These are phyloP conservation scores for Turnix velox DNA, from an alignment of 2,113 vertebrate genomes.

Conservation along the genomic window DNA sequence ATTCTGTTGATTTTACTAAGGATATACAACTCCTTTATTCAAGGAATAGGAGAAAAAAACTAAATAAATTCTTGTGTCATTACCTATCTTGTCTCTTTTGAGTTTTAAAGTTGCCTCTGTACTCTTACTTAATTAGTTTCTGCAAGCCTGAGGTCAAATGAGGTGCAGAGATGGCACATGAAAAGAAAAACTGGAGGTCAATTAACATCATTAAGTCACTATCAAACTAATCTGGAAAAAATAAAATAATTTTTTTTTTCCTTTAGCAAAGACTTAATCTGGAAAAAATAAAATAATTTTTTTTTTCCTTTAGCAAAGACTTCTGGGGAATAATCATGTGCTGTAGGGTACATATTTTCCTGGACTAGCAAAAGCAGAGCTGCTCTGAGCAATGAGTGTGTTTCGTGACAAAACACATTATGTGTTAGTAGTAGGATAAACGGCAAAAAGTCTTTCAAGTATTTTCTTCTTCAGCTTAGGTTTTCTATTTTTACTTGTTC, in stretches of 20 bases:
- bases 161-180: conserved; percentile 21
- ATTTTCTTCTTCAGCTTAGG: background rate
- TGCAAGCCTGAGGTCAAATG: conserved; percentile 29
- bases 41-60: background rate
- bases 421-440: background rate
- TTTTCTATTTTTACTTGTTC: background rate
- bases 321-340: background rate
- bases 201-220: conserved; percentile 34
- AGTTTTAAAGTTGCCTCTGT: background rate
- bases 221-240: conserved; percentile 27
- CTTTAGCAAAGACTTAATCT: background rate
- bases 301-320: background rate
- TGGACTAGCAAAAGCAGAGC: background rate
- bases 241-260: background rate
- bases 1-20: background rate
- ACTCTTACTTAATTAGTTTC: conserved; percentile 27
- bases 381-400: background rate
- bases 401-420: background rate
- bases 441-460: background rate
- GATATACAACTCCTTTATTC: background rate
- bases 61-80: background rate
- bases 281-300: background rate
- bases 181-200: conserved; percentile 14
- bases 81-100: background rate
- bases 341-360: background rate